Conservation (phyloP, 2,888 invertebrate genomes). For the Noctua janthina region DNA sequence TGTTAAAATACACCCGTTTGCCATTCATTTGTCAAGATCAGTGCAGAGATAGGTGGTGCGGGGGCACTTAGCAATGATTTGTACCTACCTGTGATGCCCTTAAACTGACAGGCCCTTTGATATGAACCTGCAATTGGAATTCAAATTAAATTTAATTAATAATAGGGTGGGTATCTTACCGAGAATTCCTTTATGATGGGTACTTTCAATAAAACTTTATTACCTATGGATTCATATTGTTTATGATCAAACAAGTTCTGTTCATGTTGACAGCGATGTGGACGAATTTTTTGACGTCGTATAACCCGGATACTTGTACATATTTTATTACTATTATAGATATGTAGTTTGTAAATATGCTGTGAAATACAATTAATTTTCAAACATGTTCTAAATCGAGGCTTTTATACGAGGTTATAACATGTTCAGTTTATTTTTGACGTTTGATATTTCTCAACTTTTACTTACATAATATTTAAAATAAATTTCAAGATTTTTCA, state of each 20-base stretch:
- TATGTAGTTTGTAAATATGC: too few species aligned
- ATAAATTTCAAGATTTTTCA: neutral
- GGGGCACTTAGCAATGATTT: constrained; percentile 63
- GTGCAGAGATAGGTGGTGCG: constrained; percentile 49
- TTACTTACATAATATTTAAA: neutral
- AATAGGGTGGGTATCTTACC: constrained; percentile 55
- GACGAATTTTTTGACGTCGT: too few species aligned
- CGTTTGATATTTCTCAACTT: neutral
- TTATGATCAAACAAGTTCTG: neutral
- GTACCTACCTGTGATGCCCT: constrained; percentile 65
- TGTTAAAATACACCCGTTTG: constrained; percentile 44
- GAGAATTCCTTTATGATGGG: constrained; percentile 55
- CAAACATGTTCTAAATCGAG: neutral
- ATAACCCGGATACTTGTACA: too few species aligned
- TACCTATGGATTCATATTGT: neutral
- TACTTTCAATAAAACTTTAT: constrained; percentile 31
- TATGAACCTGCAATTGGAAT: constrained; percentile 72
- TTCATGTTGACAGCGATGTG: too few species aligned
- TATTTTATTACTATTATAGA: too few species aligned
- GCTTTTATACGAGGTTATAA: too few species aligned
- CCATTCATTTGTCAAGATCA: constrained; percentile 68
- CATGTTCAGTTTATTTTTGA: neutral
- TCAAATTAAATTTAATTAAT: constrained; percentile 73
- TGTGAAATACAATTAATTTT: too few species aligned
- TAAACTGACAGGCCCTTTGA: constrained; percentile 70